Conservation (phyloP, 2,113 vertebrate species). For the Sciurus niger region DNA sequence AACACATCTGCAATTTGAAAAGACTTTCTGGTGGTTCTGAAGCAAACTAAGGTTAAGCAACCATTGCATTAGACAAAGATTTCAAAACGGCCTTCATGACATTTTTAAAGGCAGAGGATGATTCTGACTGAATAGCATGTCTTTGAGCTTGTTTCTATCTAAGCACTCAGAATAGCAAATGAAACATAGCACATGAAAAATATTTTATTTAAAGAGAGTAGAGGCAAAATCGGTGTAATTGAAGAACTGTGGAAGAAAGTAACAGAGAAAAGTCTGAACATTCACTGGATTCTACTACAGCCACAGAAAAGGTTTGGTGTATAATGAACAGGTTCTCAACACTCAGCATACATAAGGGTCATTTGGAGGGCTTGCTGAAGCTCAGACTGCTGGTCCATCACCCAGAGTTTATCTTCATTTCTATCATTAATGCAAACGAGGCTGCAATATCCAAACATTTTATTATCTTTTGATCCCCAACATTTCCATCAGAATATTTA, state of each 20-base stretch:
- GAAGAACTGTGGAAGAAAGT: background rate
- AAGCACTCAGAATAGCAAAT: too few relatives aligned
- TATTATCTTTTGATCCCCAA: background rate
- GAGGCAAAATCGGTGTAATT: background rate
- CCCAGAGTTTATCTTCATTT: background rate
- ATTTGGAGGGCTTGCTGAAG: too few relatives aligned
- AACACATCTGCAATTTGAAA: too few relatives aligned
- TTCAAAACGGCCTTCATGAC: background rate
- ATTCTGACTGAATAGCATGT: too few relatives aligned
- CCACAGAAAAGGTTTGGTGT: too few relatives aligned
- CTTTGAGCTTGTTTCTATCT: background rate
- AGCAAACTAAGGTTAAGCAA: background rate
- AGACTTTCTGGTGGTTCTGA: background rate
- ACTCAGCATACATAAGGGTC: too few relatives aligned
- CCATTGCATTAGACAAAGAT: background rate
- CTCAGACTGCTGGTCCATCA: background rate
- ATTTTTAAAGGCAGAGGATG: background rate
- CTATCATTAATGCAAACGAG: accelerated
- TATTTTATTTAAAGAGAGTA: background rate
- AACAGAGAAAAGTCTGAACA: background rate
- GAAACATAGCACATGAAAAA: too few relatives aligned
- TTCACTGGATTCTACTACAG: background rate
- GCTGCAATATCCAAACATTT: background rate
- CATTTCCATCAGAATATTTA: background rate
- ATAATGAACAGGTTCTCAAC: background rate